phyloP scores from a whole-genome alignment of 2,797 vertebrate species.

The Yasuhikotakia modesta region DNA sequence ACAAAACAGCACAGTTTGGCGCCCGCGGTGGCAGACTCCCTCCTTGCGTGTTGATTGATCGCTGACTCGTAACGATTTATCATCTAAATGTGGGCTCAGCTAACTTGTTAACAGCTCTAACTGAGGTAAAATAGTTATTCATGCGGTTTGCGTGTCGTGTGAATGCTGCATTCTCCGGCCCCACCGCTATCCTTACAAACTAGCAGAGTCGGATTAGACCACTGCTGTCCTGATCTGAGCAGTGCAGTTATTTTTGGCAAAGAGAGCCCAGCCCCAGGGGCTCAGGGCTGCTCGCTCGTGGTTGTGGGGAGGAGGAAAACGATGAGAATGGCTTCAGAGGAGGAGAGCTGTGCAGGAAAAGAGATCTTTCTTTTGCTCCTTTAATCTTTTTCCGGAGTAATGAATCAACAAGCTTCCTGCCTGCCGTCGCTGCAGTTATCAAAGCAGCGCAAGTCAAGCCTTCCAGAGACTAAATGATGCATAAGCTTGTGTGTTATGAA shows the following conservation, averaged over 20 bases:
- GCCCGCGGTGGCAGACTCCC: slow-evolving; percentile 7
- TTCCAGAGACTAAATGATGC: slow-evolving; percentile 32
- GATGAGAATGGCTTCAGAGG: slow-evolving; percentile 36
- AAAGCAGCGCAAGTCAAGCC: slow-evolving; percentile 18
- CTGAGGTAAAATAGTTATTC: slow-evolving; percentile 24
- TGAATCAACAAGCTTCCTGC: slow-evolving; percentile 57
- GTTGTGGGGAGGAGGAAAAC: slow-evolving; percentile 36
- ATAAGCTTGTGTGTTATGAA: slow-evolving; percentile 15
- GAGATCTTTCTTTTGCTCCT: slow-evolving; percentile 32
- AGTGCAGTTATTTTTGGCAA: slow-evolving; percentile 57
- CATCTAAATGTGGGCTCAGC: slow-evolving; percentile 10
- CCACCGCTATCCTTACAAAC: slow-evolving; percentile 26
- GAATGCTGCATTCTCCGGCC: not conserved
- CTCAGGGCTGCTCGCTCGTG: slow-evolving; percentile 48
- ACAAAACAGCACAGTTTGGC: slow-evolving; percentile 10
- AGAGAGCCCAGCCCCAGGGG: slow-evolving; percentile 48
- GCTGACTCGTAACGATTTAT: slow-evolving; percentile 8
- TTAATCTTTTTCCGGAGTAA: slow-evolving; percentile 50
- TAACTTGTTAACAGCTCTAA: slow-evolving; percentile 18
- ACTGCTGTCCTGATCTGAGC: slow-evolving; percentile 49
- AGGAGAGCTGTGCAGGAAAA: slow-evolving; percentile 18
- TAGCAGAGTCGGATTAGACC: slow-evolving; percentile 54
- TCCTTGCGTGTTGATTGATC: slow-evolving; percentile 21
- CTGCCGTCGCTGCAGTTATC: slow-evolving; percentile 47
- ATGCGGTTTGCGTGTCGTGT: slow-evolving; percentile 13